Conservation (phyloP, 2,888 invertebrate genomes). For the Platynereis dumerilii region DNA sequence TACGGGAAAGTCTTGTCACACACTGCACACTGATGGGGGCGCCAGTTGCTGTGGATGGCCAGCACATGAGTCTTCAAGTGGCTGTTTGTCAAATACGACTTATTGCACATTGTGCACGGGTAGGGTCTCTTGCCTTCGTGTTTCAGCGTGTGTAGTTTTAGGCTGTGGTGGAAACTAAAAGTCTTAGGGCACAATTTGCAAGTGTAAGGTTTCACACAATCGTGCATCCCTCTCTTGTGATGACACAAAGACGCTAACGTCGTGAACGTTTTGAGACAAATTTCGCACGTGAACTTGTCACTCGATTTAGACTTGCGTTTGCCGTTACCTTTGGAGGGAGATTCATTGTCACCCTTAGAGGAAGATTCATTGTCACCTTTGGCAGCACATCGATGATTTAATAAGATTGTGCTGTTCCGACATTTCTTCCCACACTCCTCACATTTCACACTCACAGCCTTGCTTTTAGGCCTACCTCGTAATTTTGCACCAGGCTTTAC, state of each 20-base stretch:
- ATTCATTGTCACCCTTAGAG: no score
- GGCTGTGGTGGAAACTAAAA: slow-evolving; percentile 55
- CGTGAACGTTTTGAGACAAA: slow-evolving; percentile 49
- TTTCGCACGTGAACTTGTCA: slow-evolving; percentile 41
- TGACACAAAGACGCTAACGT: slow-evolving; percentile 49
- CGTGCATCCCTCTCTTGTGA: slow-evolving; percentile 52
- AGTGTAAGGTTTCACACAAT: slow-evolving; percentile 43
- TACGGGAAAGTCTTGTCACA: slow-evolving; percentile 56
- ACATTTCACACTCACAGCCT: no score
- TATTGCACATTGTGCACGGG: slow-evolving; percentile 48
- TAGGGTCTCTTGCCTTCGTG: slow-evolving; percentile 52
- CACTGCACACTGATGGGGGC: slow-evolving; percentile 43
- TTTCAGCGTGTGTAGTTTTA: slow-evolving; percentile 49
- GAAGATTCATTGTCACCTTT: no score
- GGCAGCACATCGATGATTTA: no score
- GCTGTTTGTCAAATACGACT: slow-evolving; percentile 53
- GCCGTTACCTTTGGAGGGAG: no score
- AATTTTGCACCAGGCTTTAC: no score
- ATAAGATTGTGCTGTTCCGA: no score
- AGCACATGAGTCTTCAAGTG: slow-evolving; percentile 55
- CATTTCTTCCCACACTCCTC: no score
- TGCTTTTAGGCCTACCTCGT: no score
- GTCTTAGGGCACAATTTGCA: slow-evolving; percentile 49
- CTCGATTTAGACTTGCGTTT: no score
- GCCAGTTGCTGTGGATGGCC: slow-evolving; percentile 46